Conservation (phyloP, 2,113 vertebrate genomes). For the Cheirogaleus medius region DNA sequence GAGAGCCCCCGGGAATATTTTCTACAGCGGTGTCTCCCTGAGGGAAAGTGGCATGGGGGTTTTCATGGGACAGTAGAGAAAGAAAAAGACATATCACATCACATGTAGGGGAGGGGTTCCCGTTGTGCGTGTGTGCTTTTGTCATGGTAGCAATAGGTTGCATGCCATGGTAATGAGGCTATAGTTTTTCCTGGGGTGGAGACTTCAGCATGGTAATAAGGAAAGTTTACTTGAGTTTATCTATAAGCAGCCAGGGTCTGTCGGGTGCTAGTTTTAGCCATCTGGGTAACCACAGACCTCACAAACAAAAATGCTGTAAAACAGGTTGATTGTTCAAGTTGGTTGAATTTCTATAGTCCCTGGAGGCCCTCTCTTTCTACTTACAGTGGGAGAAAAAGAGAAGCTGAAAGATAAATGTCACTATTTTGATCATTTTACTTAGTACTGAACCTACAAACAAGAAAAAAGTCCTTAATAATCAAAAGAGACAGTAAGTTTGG, state of each 20-base stretch:
- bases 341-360: background rate
- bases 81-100: background rate
- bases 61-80: background rate
- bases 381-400: background rate
- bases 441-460: background rate
- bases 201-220: background rate
- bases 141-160: background rate
- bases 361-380: background rate
- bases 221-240: background rate
- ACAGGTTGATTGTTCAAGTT: background rate
- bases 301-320: background rate
- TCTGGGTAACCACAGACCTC: background rate
- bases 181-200: background rate
- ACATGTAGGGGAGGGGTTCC: background rate
- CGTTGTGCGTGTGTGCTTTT: background rate
- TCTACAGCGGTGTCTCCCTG: background rate
- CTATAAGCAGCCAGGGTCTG: background rate
- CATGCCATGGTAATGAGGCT: background rate
- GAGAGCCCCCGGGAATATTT: background rate
- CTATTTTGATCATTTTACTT: background rate
- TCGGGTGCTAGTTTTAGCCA: background rate
- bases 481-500: background rate
- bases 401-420: background rate
- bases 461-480: constrained; percentile 21
- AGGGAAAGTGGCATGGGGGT: background rate